These are phyloP conservation scores for Apamea crenata DNA, from an alignment of 2,888 invertebrate genomes.

Conservation along the genomic window DNA sequence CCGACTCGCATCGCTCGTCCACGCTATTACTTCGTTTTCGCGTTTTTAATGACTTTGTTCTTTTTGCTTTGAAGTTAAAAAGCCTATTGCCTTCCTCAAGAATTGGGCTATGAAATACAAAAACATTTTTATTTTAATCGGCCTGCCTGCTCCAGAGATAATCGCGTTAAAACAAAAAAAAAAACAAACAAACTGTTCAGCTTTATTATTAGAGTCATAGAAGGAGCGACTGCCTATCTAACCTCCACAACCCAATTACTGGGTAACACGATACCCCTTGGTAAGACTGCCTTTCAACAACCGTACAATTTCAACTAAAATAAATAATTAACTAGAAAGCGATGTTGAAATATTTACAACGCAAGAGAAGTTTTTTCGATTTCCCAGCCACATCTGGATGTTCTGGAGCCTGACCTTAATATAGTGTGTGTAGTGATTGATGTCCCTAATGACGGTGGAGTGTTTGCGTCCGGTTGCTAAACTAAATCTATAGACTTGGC, in stretches of 20 bases:
- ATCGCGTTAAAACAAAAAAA: no score
- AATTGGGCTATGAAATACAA: no score
- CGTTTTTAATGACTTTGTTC: no score
- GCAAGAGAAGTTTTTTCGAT: not conserved
- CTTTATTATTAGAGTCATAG: not conserved
- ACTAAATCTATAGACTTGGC: conserved; percentile 24
- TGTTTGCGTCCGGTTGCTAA: conserved; percentile 3
- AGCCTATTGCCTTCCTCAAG: no score
- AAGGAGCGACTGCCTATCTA: no score
- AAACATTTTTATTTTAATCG: no score
- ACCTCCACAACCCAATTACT: no score
- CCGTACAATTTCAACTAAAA: conserved; percentile 3
- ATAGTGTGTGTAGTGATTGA: conserved; percentile 48
- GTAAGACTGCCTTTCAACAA: not conserved
- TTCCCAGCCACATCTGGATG: conserved; percentile 38
- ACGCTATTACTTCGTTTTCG: no score
- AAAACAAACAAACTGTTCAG: no score
- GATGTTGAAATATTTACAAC: conserved; percentile 25
- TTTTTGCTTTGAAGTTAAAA: no score
- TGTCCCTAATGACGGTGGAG: conserved; percentile 40
- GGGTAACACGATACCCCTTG: not conserved
- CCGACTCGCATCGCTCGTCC: no score
- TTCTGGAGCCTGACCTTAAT: conserved; percentile 33
- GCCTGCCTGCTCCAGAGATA: no score
- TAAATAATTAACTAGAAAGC: conserved; percentile 15